Base-by-base conservation (phyloP, 2,797 vertebrate genomes). In the Smutsia temminckii region DNA sequence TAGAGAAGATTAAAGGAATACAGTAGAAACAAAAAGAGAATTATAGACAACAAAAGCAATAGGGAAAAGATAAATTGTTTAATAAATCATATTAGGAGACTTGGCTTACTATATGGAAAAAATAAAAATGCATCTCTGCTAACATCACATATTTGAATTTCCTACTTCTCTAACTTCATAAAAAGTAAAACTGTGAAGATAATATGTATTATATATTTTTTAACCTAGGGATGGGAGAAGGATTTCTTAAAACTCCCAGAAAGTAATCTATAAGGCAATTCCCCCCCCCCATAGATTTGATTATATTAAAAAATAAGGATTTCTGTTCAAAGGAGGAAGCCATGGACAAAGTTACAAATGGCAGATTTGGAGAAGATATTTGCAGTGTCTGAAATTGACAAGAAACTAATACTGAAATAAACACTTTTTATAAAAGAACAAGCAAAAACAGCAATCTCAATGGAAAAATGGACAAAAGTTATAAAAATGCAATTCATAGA, bases 1-100 rank as follows among this genome's bases (percentile, higher is more conserved):
- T 55, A 40, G 32, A 72, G 40, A 78, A 37, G 59, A 79, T 42
- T n/a, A 89, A 80, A 25, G 69, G 63, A 86, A 86, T 11, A 79
- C 8, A 93, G 14, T 79, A 69, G 74, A 81, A 64, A 80, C 74
- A 84, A 81, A 92, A 89, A 86, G 23, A 93, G 63, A 93, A 89
- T 77, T 72, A 64, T 55, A n/a, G 46, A 18, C 5, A 64, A 59
- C 61, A 77, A 89, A 86, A 85, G 42, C 57, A 85, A 69, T 37
- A 81, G 29, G 12, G 32, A 69, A n/a, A 81, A 4, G n/a, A n/a
- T 87, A 21, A 27, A 92, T 75, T 89, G 23, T 81, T 89, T 79
- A 92, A 91, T 88, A 80, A 92, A 53, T 85, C 53, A 29, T 53
- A 27, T 89, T n/a, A 83, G 75, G 14, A 77, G 59, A 63, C 14